Conservation (phyloP, 2,113 vertebrate species). For the Saguinus imperator region DNA sequence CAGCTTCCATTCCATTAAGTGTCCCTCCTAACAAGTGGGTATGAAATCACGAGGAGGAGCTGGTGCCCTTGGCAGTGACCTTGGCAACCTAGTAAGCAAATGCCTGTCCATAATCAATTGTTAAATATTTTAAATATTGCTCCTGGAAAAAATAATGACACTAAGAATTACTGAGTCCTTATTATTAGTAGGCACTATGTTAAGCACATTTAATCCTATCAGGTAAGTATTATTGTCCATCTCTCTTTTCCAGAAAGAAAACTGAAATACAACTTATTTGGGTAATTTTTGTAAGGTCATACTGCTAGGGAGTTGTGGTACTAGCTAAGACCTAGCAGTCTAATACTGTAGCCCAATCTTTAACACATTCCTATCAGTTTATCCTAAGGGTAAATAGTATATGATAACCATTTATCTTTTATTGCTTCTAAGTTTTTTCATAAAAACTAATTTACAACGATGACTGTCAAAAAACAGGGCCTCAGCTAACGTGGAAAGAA, state of each 20-base stretch:
- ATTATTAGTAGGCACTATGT: not conserved
- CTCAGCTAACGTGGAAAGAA: not conserved
- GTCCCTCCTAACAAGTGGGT: not conserved
- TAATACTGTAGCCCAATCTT: not conserved
- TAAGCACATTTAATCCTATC: not conserved
- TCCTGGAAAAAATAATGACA: not conserved
- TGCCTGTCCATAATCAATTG: not conserved
- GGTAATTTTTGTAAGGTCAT: not conserved
- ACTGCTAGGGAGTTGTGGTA: not conserved
- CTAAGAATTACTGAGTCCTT: not conserved
- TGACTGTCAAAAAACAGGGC: not conserved
- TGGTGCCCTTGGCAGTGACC: not conserved
- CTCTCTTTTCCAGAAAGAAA: slow-evolving; percentile 13
- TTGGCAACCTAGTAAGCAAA: not conserved
- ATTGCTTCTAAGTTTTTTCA: not conserved
- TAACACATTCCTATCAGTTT: not conserved
- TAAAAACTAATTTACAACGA: not conserved
- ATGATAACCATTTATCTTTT: not conserved
- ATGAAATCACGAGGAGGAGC: not conserved
- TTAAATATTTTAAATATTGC: not conserved
- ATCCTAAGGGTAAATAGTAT: not conserved
- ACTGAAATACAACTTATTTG: not conserved
- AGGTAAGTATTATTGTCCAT: not conserved
- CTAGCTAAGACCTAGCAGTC: too few species aligned
- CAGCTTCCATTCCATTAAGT: not conserved